phyloP scores from a whole-genome alignment of 2,888 invertebrate species.

The Mactromeris polynyma region DNA sequence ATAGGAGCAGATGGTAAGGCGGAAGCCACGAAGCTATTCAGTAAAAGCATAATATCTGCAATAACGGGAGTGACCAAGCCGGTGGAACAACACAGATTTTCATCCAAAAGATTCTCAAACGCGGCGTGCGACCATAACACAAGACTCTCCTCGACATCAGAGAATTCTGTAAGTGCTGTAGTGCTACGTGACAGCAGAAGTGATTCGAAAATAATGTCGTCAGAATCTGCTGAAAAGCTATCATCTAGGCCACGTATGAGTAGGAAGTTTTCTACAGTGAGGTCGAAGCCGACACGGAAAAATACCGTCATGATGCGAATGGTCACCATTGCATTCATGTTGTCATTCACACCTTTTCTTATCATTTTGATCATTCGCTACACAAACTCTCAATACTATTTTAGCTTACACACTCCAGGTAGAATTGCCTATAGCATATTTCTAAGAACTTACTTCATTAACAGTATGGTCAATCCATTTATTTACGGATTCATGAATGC shows the following conservation, averaged over 20 bases:
- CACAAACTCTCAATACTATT: constrained; percentile 51
- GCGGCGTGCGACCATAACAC: not conserved
- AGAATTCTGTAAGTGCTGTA: not conserved
- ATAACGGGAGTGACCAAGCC: constrained; percentile 54
- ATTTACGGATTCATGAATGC: constrained; percentile 70
- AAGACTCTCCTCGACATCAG: not conserved
- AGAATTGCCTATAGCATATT: constrained; percentile 60
- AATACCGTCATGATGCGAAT: constrained; percentile 69
- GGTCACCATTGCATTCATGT: constrained; percentile 68
- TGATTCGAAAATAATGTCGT: not conserved
- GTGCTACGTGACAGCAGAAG: not conserved
- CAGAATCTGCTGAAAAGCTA: not conserved
- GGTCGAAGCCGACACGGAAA: constrained; percentile 43
- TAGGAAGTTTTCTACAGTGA: constrained; percentile 30
- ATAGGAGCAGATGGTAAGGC: constrained; percentile 18
- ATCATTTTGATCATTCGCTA: constrained; percentile 60
- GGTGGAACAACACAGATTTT: constrained; percentile 6
- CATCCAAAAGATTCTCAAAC: not conserved
- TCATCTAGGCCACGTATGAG: constrained; percentile 7
- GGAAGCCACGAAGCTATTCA: constrained; percentile 31
- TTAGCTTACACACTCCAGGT: constrained; percentile 28
- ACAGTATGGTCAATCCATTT: constrained; percentile 67
- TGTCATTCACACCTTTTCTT: constrained; percentile 65
- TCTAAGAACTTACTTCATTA: constrained; percentile 63
- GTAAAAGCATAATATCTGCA: constrained; percentile 64